Evolutionary conservation across 2,888 invertebrate species (phyloP).

Genomic region (Apomyelois bistriatella): DNA sequence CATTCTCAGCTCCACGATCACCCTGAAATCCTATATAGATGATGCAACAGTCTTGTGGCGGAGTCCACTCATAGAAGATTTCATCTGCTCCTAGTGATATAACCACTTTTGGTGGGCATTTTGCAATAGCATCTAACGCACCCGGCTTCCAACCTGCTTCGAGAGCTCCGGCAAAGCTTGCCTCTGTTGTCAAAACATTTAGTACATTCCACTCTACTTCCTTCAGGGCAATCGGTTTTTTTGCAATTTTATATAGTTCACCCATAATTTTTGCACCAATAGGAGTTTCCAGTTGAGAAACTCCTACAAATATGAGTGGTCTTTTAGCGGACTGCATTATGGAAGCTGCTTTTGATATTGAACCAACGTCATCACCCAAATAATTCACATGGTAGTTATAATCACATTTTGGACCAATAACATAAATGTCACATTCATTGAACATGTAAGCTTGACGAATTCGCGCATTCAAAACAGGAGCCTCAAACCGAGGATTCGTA

Average conservation of each 20-base stretch:
- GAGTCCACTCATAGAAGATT: slow-evolving; percentile 85
- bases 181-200: slow-evolving; percentile 94
- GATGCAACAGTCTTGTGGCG: slow-evolving; percentile 88
- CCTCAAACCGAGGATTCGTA: slow-evolving; percentile 98
- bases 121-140: slow-evolving; percentile 74
- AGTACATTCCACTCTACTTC: slow-evolving; percentile 76
- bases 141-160: slow-evolving; percentile 96
- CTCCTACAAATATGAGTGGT: slow-evolving; percentile 61
- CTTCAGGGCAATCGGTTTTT: slow-evolving; percentile 15
- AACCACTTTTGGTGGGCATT: slow-evolving; percentile 86
- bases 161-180: slow-evolving; percentile 95
- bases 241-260: slow-evolving; percentile 29
- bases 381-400: slow-evolving; percentile 85
- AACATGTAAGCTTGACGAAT: slow-evolving; percentile 94
- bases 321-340: slow-evolving; percentile 40
- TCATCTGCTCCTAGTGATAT: slow-evolving; percentile 97
- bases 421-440: slow-evolving; percentile 91
- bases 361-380: slow-evolving; percentile 38
- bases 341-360: slow-evolving; percentile 26
- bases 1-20: slow-evolving; percentile 92
- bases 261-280: slow-evolving; percentile 37
- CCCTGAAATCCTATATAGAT: slow-evolving; percentile 97
- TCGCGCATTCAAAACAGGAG: slow-evolving; percentile 96
- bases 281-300: slow-evolving; percentile 41
- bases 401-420: slow-evolving; percentile 93